Conservation (phyloP, 2,888 invertebrate species). For the Catonia carolina region DNA sequence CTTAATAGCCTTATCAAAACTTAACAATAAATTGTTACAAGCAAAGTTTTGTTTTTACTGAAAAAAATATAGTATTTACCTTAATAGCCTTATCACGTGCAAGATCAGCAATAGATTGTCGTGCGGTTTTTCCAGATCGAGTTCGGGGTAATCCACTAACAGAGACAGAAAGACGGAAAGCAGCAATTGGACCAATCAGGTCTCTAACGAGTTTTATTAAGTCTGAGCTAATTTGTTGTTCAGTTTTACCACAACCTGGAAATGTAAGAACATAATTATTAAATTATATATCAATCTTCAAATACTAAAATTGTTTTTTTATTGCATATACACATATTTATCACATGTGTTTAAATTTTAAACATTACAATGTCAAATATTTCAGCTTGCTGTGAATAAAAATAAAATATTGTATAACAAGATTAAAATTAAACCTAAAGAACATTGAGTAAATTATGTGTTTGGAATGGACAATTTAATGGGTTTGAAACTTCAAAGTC, state of each 20-base stretch:
- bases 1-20: conserved; percentile 67
- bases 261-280: too few species aligned
- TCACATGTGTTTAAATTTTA: too few species aligned
- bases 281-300: too few species aligned
- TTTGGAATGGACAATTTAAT: too few species aligned
- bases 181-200: conserved; percentile 79
- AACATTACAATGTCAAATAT: too few species aligned
- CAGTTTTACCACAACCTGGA: conserved; percentile 47
- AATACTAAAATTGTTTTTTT: too few species aligned
- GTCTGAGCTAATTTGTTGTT: conserved; percentile 50
- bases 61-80: conserved; percentile 44
- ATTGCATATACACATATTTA: too few species aligned
- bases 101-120: conserved; percentile 78
- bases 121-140: conserved; percentile 73
- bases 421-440: too few species aligned
- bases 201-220: conserved; percentile 54
- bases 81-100: conserved; percentile 72
- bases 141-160: conserved; percentile 81
- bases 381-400: too few species aligned
- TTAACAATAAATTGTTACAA: conserved; percentile 79
- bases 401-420: too few species aligned
- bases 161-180: conserved; percentile 71
- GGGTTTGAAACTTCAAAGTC: too few species aligned
- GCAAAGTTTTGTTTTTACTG: background rate
- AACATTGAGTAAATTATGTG: too few species aligned